Conservation (phyloP, 2,113 vertebrate species). For the Cyanoliseus patagonus region DNA sequence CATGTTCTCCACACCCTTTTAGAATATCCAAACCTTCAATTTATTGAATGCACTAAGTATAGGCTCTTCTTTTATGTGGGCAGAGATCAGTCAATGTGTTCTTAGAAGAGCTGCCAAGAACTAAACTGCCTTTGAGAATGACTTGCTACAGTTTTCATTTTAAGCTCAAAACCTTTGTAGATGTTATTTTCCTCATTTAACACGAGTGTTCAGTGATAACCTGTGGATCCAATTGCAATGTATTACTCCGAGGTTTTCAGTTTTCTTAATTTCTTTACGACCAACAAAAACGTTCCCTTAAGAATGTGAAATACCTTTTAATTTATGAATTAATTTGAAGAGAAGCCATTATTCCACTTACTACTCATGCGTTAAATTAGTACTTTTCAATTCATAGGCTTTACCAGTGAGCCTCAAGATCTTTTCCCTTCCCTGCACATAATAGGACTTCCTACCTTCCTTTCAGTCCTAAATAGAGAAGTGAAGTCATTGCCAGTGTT, state of each 20-base stretch:
- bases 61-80: slow-evolving; percentile 31
- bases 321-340: slow-evolving; percentile 44
- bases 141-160: neutral
- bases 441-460: slow-evolving; percentile 36
- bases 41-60: neutral
- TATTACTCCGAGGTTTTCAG: slow-evolving; percentile 14
- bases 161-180: slow-evolving; percentile 4
- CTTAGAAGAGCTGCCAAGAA: slow-evolving; percentile 35
- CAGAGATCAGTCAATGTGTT: neutral
- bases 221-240: neutral
- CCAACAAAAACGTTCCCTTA: slow-evolving; percentile 1
- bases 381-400: neutral
- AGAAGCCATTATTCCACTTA: slow-evolving; percentile 24
- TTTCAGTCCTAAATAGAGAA: neutral
- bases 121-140: slow-evolving; percentile 1
- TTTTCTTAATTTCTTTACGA: slow-evolving; percentile 16
- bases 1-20: neutral
- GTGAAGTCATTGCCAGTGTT: slow-evolving; percentile 9
- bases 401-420: slow-evolving; percentile 8
- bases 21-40: neutral
- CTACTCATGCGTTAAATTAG: neutral
- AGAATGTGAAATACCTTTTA: slow-evolving; percentile 28
- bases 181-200: neutral
- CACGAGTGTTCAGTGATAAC: neutral
- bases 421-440: neutral